phyloP scores from a whole-genome alignment of 2,797 vertebrate species.

The Bradypus variegatus region DNA sequence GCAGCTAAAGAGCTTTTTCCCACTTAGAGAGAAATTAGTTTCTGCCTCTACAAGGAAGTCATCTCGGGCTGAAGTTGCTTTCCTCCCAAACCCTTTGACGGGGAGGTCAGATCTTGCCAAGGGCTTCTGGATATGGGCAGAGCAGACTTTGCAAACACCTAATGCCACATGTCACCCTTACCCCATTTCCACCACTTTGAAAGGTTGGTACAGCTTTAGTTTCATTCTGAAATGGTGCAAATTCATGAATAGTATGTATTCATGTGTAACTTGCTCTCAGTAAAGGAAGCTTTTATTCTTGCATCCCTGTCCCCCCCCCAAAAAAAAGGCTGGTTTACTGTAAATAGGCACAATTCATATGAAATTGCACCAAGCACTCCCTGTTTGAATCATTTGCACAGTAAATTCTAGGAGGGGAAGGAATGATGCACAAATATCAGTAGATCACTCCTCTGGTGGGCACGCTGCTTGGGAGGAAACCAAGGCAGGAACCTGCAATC shows the following conservation, averaged over 20 bases:
- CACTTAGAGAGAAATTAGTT: slow-evolving; percentile 66
- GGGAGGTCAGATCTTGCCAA: not conserved
- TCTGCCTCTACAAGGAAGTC: slow-evolving; percentile 48
- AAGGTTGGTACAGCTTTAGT: not conserved
- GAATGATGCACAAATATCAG: accelerated
- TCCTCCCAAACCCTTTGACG: not conserved
- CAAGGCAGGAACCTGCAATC: too few species aligned
- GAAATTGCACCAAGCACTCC: not conserved
- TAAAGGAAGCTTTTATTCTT: not conserved
- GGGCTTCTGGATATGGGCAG: not conserved
- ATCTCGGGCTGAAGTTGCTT: not conserved
- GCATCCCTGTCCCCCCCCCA: too few species aligned
- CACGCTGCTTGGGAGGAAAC: too few species aligned
- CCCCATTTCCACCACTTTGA: not conserved
- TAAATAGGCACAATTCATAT: accelerated
- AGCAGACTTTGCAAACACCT: not conserved
- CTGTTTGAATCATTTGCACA: accelerated
- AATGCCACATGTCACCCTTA: not conserved
- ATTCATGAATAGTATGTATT: not conserved
- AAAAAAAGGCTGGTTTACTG: not conserved
- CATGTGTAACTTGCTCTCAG: not conserved
- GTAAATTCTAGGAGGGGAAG: not conserved
- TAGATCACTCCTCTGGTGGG: not conserved
- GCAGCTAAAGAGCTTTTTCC: slow-evolving; percentile 69
- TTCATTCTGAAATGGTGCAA: not conserved